phyloP scores from a whole-genome alignment of 1,140 invertebrate species.

The Luehdorfia chinensis region DNA sequence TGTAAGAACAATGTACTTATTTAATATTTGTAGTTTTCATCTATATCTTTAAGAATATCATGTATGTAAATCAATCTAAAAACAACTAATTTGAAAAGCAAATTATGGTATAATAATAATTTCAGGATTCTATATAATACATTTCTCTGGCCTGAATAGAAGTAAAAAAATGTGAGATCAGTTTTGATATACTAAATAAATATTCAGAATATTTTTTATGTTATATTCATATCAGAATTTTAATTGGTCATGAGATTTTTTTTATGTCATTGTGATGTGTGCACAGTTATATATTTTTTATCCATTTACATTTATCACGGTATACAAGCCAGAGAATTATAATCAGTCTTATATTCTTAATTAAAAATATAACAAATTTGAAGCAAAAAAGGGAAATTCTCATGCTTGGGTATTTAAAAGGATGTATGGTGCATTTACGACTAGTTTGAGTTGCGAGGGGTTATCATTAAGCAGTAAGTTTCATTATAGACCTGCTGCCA shows the following conservation, averaged over 20 bases:
- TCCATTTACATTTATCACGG: no score
- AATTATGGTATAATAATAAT: constrained; percentile 6
- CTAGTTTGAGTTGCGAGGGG: constrained; percentile 18
- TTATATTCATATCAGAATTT: no score
- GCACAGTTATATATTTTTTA: no score
- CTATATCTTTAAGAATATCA: background rate
- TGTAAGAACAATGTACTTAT: constrained; percentile 32
- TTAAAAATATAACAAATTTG: constrained; percentile 11
- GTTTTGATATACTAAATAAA: no score
- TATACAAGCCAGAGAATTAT: constrained; percentile 14
- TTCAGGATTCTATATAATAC: constrained; percentile 5
- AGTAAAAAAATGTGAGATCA: no score
- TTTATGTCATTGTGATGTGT: no score
- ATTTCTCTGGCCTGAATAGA: constrained; percentile 12
- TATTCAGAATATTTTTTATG: no score
- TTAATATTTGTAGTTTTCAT: no score
- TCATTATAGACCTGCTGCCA: constrained; percentile 55
- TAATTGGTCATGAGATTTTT: no score
- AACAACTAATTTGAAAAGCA: constrained; percentile 8
- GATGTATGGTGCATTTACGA: constrained; percentile 21
- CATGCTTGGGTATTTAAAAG: constrained; percentile 24
- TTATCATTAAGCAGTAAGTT: constrained; percentile 24
- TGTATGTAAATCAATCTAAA: background rate
- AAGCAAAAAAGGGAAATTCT: constrained; percentile 13
- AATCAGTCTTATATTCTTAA: background rate